Conservation (phyloP, 2,113 vertebrate genomes). For the Rhombomys opimus region DNA sequence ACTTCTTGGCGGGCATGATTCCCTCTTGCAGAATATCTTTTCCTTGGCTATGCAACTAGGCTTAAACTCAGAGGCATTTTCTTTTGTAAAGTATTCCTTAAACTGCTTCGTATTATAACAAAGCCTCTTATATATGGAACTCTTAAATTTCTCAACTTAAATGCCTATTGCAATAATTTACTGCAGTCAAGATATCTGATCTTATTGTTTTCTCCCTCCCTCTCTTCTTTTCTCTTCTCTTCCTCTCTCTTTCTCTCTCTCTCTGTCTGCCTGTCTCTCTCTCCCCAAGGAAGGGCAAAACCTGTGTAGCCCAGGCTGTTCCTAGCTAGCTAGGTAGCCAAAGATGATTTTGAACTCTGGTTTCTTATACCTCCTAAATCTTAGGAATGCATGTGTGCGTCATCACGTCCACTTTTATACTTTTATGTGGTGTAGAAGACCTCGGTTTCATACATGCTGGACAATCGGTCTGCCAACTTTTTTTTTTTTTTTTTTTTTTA, state of each 20-base stretch:
- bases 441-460: neutral
- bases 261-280: too few species aligned
- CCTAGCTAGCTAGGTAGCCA: neutral
- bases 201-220: neutral
- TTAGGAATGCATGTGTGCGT: neutral
- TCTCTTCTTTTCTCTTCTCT: too few species aligned
- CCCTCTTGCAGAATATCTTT: neutral
- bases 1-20: neutral
- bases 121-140: neutral
- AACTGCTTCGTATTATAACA: neutral
- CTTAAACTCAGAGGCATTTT: neutral
- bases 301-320: neutral
- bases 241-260: too few species aligned
- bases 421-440: neutral
- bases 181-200: slow-evolving; percentile 7
- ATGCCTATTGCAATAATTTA: neutral
- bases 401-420: too few species aligned
- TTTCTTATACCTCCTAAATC: neutral
- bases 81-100: slow-evolving; percentile 27
- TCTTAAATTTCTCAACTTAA: neutral
- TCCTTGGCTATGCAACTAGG: neutral
- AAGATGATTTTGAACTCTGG: neutral
- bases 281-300: neutral
- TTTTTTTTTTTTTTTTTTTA: neutral
- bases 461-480: neutral